Conservation (phyloP, 2,888 invertebrate genomes). For the Brachypterus glaber region DNA sequence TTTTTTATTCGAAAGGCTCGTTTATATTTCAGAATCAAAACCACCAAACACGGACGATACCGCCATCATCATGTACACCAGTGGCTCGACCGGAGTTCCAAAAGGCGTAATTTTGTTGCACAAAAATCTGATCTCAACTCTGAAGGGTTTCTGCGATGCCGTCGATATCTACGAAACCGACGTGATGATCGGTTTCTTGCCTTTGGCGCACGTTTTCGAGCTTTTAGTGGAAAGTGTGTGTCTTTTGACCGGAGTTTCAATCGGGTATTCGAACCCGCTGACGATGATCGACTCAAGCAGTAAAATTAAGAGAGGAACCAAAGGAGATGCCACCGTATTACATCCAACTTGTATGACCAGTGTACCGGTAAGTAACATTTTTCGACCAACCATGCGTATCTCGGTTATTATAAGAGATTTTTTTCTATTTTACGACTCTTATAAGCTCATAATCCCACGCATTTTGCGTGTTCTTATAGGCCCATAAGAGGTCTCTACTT, state of each 20-base stretch:
- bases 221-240: slow-evolving; percentile 84
- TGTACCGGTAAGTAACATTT: slow-evolving; percentile 74
- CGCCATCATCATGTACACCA: slow-evolving; percentile 98
- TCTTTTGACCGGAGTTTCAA: slow-evolving; percentile 75
- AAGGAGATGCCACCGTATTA: slow-evolving; percentile 87
- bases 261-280: slow-evolving; percentile 93
- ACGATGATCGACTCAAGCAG: slow-evolving; percentile 89
- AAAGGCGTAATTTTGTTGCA: slow-evolving; percentile 83
- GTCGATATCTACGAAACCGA: slow-evolving; percentile 65
- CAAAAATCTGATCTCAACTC: slow-evolving; percentile 69
- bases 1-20: too few relatives aligned
- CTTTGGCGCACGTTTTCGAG: slow-evolving; percentile 95
- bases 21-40: slow-evolving; percentile 11
- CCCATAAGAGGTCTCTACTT: too few relatives aligned
- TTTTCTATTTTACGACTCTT: too few relatives aligned
- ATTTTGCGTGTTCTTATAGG: too few relatives aligned
- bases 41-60: slow-evolving; percentile 66
- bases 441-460: too few relatives aligned
- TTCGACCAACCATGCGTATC: not conserved
- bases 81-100: slow-evolving; percentile 92
- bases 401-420: too few relatives aligned
- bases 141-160: slow-evolving; percentile 72
- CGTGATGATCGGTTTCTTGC: slow-evolving; percentile 88
- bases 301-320: slow-evolving; percentile 90
- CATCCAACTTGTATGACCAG: slow-evolving; percentile 91